These are phyloP conservation scores for Idaea biselata DNA, from an alignment of 2,888 invertebrate species.

Conservation along the genomic window DNA sequence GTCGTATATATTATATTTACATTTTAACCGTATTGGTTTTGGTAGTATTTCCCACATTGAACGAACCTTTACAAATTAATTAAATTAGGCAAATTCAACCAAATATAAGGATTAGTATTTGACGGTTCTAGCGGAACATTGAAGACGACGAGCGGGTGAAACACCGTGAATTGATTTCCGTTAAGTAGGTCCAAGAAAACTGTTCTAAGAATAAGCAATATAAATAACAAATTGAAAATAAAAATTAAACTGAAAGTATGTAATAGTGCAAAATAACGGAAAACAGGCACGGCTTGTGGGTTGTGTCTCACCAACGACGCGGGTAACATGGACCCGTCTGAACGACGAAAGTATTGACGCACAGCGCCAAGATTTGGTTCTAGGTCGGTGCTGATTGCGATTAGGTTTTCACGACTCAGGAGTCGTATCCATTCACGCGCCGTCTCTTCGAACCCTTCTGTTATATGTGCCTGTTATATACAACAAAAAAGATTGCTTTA, in stretches of 20 bases:
- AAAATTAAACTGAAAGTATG: background rate
- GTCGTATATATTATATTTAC: background rate
- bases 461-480: conserved; percentile 12
- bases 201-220: background rate
- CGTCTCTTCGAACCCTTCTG: conserved; percentile 7
- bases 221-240: conserved; percentile 9
- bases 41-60: too few species aligned
- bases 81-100: background rate
- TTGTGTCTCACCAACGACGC: conserved; percentile 7
- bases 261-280: conserved; percentile 4
- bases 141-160: conserved; percentile 32
- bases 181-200: conserved; percentile 1
- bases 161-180: conserved; percentile 13
- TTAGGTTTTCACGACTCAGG: conserved; percentile 17
- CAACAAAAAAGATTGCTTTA: background rate
- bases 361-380: background rate
- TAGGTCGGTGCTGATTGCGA: conserved; percentile 5
- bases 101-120: background rate
- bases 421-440: conserved; percentile 21
- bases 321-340: conserved; percentile 8
- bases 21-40: too few species aligned
- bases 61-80: background rate
- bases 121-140: background rate
- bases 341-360: conserved; percentile 13
- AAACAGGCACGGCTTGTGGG: background rate